Evolutionary conservation across 2,888 invertebrate species (phyloP), one percentile per base, ranked within the genome.

Genomic region (Eupithecia insigniata): DNA sequence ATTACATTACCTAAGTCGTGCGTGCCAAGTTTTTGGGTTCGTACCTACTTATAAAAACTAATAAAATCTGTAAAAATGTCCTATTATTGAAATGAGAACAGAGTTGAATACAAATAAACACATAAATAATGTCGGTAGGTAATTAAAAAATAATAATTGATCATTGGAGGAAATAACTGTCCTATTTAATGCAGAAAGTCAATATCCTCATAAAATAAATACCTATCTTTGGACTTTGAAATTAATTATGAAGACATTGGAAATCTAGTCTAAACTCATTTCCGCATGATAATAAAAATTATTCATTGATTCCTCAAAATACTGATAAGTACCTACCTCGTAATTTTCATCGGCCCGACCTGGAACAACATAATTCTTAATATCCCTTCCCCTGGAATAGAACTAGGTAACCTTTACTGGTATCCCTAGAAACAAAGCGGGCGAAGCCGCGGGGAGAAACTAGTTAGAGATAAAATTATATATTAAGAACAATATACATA

Each of bases 191-290:
- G 28, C 60, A 32, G 61, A 32, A 32, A 62, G 34, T 62, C 61
- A 16, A 62, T 34, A 62, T n/a, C 10, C 61, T 62, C 34, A 62
- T 62, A 62, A 34, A 61, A 61, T 61, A 18, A 28, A 10, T 34
- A 34, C 34, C 61, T 62, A 12, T 32, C 32, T 34, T 60, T 62
- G 61, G 34, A 62, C 61, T 62, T 62, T 62, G 18, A 30, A 60
- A 30, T 60, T 16, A 28, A 58, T 28, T 8, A 60, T 30, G 10
- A 18, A 30, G 10, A 55, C 14, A 55, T 55, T 14, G 55, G 51
- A 12, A 55, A 14, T 55, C 26, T 26, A 55, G 55, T 26, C 55
- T 26, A 12, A 12, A 55, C 5, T 55, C 26, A 12, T 55, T 26
- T 22, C 46, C 46, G 51, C 22, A 22, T 55, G 55, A 22, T 26